Evolutionary conservation across 2,888 invertebrate species (phyloP), one percentile per base, ranked within the genome.

Genomic region (Auanema sp.): DNA sequence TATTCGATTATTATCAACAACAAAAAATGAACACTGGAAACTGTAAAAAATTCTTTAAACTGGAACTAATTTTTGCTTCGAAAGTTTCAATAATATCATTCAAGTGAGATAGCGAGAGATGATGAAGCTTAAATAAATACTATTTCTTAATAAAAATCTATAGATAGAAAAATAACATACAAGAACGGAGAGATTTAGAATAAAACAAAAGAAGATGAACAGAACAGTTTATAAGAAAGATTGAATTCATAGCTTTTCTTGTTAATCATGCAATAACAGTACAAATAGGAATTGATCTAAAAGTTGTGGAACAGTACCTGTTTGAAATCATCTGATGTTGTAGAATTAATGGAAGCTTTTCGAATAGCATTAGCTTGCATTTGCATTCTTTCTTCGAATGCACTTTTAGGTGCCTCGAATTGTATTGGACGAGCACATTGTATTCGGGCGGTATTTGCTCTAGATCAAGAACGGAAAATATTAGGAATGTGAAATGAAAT

Each of bases 361-460:
- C 58, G 42, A 23, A 58, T 58, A 21, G 58, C 58, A 50, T 66
- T 65, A 41, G 79, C 79, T 51, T 81, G 79, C 50, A 68, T 64
- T 59, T 79, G 79, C 58, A 79, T 73, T 24, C 63, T n/a, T 21
- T 63, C 63, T 52, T 82, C 82, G 65, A 82, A 82, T 12, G 81
- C 71, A n/a, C 77, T 73, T 65, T 80, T 79, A 8, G 82, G 82
- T 8, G 76, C 68, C 55, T 82, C 82, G 62, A 82, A 82, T 33
- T 71, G 64, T 24, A 73, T 70, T n/a, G 73, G 70, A 42, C 67
- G 66, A 11, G 70, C 63, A 4, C 65, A 65, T 40, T 64, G 65
- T 47, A 67, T 44, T 21, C 63, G 57, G 14, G 53, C 57, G 1
- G 62, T 18, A 43, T 58, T 58, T 16, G 51, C 47, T 25, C 58